Percentiles rank a stretch among this genome's conserved stretches.
Evolutionary conservation across 2,797 vertebrate genomes (phyloP).

Genomic region (Muscicapa striata): DNA sequence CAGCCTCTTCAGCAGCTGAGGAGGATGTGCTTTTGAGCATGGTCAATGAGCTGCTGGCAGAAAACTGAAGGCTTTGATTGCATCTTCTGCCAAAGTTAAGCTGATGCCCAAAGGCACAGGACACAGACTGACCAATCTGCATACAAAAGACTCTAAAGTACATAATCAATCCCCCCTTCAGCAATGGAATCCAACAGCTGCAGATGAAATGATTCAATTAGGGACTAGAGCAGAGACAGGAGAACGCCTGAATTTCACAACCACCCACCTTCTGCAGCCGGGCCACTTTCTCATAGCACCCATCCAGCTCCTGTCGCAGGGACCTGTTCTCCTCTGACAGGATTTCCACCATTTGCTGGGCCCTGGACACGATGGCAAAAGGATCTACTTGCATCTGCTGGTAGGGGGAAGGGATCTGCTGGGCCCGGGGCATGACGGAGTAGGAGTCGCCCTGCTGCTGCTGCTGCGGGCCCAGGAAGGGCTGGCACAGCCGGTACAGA

Average conservation of each 20-base stretch:
- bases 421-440: conserved; percentile 78
- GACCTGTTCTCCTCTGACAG: conserved; percentile 92
- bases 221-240: background rate
- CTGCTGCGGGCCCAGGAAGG: conserved; percentile 79
- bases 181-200: background rate
- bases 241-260: background rate
- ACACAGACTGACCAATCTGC: background rate
- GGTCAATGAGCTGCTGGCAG: background rate
- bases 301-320: conserved; percentile 91
- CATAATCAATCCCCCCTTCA: background rate
- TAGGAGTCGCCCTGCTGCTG: conserved; percentile 76
- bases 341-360: conserved; percentile 95
- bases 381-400: conserved; percentile 88
- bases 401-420: conserved; percentile 84
- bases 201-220: background rate
- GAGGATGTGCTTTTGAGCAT: background rate
- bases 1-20: background rate
- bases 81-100: background rate
- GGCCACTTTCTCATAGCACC: conserved; percentile 91
- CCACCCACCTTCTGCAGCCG: conserved; percentile 90
- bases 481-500: conserved; percentile 75
- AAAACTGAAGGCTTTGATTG: background rate
- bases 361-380: conserved; percentile 87
- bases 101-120: background rate
- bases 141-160: background rate